These are phyloP conservation scores for Microtus ochrogaster DNA, from an alignment of 2,113 vertebrate genomes.

Conservation along the genomic window DNA sequence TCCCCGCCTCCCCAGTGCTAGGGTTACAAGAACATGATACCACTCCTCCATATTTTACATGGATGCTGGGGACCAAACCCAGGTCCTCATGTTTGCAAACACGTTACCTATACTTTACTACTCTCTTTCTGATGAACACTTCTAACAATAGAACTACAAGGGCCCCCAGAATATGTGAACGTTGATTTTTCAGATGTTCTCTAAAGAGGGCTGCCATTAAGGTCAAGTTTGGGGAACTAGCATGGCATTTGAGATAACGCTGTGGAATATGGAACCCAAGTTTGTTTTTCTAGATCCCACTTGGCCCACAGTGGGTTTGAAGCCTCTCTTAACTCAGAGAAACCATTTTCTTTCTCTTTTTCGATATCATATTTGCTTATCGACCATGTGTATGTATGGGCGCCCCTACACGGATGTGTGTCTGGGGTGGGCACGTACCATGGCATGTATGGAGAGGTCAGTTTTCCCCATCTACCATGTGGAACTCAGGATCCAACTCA, in stretches of 20 bases:
- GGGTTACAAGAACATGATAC: too few relatives aligned
- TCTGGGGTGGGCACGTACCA: background rate
- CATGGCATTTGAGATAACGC: rapidly evolving
- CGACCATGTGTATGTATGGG: background rate
- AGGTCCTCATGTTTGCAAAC: background rate
- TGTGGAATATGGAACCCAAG: rapidly evolving
- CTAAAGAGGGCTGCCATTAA: background rate
- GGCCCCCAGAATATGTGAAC: background rate
- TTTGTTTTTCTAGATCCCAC: too few relatives aligned
- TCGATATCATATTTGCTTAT: background rate
- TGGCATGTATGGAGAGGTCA: too few relatives aligned
- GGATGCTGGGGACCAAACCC: background rate
- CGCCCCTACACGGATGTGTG: background rate
- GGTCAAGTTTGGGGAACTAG: background rate
- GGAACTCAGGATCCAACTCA: background rate
- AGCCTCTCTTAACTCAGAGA: background rate
- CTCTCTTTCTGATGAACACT: background rate
- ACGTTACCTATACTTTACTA: background rate
- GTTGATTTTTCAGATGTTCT: background rate
- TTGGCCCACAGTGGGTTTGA: background rate
- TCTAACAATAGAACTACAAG: background rate
- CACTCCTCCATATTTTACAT: background rate
- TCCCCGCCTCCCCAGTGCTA: background rate
- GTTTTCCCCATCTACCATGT: background rate
- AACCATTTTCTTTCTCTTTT: background rate